phyloP scores from a whole-genome alignment of 1,140 invertebrate species.

The Cecropterus lyciades region DNA sequence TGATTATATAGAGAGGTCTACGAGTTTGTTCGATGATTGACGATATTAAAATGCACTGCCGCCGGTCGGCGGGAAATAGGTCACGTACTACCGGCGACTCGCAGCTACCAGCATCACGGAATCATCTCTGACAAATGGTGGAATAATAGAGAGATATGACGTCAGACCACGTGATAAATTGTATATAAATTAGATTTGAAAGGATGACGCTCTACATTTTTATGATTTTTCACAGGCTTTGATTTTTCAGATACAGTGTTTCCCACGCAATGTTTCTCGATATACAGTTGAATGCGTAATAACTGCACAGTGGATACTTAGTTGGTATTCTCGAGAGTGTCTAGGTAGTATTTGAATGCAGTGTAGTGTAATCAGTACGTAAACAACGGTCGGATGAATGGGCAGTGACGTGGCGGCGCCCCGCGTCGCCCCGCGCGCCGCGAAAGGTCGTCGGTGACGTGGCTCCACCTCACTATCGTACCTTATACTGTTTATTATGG shows the following conservation, averaged over 20 bases:
- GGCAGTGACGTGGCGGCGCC: background rate
- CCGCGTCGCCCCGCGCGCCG: background rate
- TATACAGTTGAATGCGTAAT: background rate
- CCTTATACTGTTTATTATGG: background rate
- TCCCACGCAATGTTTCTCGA: background rate
- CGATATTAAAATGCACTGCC: constrained; percentile 9
- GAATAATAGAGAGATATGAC: background rate
- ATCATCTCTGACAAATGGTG: background rate
- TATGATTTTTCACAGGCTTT: background rate
- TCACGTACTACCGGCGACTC: background rate
- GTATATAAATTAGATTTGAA: background rate
- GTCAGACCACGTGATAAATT: background rate
- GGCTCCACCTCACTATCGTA: background rate
- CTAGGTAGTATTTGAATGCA: constrained; percentile 4
- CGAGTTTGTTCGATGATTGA: background rate
- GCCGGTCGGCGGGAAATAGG: constrained; percentile 3
- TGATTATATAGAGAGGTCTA: constrained; percentile 5
- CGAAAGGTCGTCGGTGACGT: constrained; percentile 5
- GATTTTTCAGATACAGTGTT: background rate
- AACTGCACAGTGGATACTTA: background rate
- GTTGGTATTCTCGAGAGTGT: background rate
- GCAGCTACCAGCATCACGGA: background rate
- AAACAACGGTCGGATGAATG: constrained; percentile 15
- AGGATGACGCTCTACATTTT: background rate
- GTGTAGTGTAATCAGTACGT: background rate